These are phyloP conservation scores for Calidris pugnax DNA, from an alignment of 2,113 vertebrate species.

Conservation along the genomic window DNA sequence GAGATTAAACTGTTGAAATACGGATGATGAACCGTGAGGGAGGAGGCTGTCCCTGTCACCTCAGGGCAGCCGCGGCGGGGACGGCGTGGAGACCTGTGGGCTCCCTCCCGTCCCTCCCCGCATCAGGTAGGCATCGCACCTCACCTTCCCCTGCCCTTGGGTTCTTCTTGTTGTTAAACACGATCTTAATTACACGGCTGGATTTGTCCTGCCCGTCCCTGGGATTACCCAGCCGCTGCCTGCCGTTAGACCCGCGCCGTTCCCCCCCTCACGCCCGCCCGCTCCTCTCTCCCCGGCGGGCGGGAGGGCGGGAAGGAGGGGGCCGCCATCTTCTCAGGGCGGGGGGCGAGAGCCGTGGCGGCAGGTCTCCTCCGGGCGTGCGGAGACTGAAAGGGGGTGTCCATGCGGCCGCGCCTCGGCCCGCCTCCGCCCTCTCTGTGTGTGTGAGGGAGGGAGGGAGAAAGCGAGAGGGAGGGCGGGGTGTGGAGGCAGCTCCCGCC, in stretches of 20 bases:
- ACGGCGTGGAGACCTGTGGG: not conserved
- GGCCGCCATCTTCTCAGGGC: slow-evolving; percentile 15
- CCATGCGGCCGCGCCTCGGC: not conserved
- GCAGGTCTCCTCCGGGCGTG: not conserved
- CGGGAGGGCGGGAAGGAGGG: not conserved
- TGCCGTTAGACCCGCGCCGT: not conserved
- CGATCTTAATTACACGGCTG: not conserved
- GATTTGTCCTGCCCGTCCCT: not conserved
- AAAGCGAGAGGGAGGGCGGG: not conserved
- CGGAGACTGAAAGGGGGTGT: not conserved
- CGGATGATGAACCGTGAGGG: not conserved
- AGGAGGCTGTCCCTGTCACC: not conserved
- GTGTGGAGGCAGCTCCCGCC: not conserved
- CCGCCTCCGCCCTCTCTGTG: not conserved
- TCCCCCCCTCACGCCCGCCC: not conserved
- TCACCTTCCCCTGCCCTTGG: slow-evolving; percentile 10
- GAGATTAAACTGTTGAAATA: not conserved
- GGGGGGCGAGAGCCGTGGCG: not conserved
- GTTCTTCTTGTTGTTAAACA: not conserved
- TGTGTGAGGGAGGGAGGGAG: not conserved
- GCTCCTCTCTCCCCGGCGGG: not conserved
- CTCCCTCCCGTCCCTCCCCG: not conserved
- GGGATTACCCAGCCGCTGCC: not conserved
- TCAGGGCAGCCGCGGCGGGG: not conserved
- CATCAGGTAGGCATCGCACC: not conserved